Evolutionary conservation across 2,888 invertebrate species (phyloP).

Genomic region (Orgyia antiqua): DNA sequence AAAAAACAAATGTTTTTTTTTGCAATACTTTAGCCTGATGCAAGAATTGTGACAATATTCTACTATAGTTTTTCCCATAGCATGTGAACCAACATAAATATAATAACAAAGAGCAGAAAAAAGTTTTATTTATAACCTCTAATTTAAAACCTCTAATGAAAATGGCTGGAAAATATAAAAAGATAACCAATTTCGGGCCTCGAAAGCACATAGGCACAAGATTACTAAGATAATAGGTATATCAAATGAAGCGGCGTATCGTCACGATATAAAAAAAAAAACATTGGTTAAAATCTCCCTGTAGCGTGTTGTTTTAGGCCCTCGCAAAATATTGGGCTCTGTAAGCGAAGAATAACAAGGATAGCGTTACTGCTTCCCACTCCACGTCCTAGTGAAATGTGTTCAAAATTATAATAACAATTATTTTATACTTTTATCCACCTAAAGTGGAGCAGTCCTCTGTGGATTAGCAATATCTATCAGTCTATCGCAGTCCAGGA

Average conservation of each 20-base stretch:
- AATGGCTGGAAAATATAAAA: constrained; percentile 10
- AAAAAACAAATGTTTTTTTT: too few relatives aligned
- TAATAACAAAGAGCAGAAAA: too few relatives aligned
- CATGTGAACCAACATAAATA: too few relatives aligned
- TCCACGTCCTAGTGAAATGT: constrained; percentile 1
- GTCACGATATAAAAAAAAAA: constrained; percentile 43
- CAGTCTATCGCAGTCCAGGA: too few relatives aligned
- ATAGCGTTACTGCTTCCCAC: constrained; percentile 11
- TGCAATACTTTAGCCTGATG: too few relatives aligned
- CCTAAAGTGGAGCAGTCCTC: too few relatives aligned
- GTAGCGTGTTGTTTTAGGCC: constrained; percentile 57
- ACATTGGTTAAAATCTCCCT: constrained; percentile 37
- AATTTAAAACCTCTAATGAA: constrained; percentile 13
- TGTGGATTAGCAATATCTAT: too few relatives aligned
- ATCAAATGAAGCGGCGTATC: constrained; percentile 42
- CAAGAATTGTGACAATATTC: too few relatives aligned
- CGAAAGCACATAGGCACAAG: constrained; percentile 20
- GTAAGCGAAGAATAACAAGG: constrained; percentile 63
- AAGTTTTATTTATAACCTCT: too few relatives aligned
- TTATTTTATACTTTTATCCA: too few relatives aligned
- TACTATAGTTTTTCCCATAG: too few relatives aligned
- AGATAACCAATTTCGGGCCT: constrained; percentile 13
- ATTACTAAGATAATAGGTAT: constrained; percentile 41
- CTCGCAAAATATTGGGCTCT: constrained; percentile 56
- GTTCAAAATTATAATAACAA: constrained; percentile 7